Percentiles rank a stretch among this genome's conserved stretches.
These are phyloP conservation scores for Hetaerina americana DNA, from an alignment of 1,140 invertebrate species.

Conservation along the genomic window DNA sequence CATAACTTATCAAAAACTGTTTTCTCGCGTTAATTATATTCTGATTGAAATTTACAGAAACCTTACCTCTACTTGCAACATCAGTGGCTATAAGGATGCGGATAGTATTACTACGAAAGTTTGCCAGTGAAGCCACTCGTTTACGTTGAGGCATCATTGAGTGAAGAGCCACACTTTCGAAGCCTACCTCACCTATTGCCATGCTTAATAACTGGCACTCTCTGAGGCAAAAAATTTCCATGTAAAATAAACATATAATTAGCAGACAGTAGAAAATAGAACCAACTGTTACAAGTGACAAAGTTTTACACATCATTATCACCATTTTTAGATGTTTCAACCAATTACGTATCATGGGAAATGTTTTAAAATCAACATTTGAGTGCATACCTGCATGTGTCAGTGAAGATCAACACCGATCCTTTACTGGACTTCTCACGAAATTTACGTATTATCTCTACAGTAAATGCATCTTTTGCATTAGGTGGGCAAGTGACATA, in stretches of 20 bases:
- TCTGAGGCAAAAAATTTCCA: conserved; percentile 32
- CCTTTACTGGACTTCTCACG: conserved; percentile 52
- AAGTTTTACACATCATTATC: not conserved
- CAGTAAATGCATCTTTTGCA: conserved; percentile 85
- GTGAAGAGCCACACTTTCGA: conserved; percentile 76
- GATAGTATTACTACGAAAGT: conserved; percentile 73
- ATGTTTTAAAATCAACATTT: not conserved
- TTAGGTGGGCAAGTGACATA: conserved; percentile 82
- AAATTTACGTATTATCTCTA: conserved; percentile 74
- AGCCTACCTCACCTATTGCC: conserved; percentile 71
- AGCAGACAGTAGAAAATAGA: conserved; percentile 5
- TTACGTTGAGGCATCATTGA: conserved; percentile 73
- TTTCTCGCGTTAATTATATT: no score
- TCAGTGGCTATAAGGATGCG: conserved; percentile 92
- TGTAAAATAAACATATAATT: not conserved
- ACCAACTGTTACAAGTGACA: conserved; percentile 7
- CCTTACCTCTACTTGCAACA: conserved; percentile 78
- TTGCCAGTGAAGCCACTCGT: conserved; percentile 58
- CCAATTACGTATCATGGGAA: not conserved
- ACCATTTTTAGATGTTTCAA: conserved; percentile 4
- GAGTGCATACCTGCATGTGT: conserved; percentile 78
- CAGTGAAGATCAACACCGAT: conserved; percentile 85
- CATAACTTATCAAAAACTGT: no score
- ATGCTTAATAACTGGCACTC: conserved; percentile 74
- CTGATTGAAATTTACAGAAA: no score